Evolutionary conservation across 2,888 invertebrate genomes (phyloP), one percentile per base, ranked within the genome.

Genomic region (Aporophyla nigra): DNA sequence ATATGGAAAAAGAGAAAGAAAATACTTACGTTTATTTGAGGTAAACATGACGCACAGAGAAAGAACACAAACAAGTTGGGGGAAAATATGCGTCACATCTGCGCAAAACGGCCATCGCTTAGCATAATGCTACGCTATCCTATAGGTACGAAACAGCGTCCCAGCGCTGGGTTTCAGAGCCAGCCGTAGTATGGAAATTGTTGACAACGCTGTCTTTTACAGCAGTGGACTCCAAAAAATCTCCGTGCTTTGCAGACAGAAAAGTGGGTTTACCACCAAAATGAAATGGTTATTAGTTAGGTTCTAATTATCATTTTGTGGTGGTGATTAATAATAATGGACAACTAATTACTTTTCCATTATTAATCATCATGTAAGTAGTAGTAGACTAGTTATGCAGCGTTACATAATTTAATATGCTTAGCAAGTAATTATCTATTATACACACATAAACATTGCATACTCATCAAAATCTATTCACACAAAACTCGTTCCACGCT

Each of bases 401-500:
- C 27, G 7, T 58, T 58, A 59, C 16, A 58, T 7, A 10, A 5
- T 19, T 33, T 33, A 33, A 33, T 9, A 19, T 33, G 9, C 59
- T 33, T 27, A 19, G 27, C 9, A 27, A 24, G 24, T 56, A 16
- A 16, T 56, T 24, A 58, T 27, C 40, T 21, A n/a, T n/a, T n/a
- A n/a, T n/a, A n/a, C n/a, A n/a, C n/a, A n/a, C n/a, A n/a, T n/a
- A 61, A 21, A 12, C n/a, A 14, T 40, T 62, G 40, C 21, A 27
- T 40, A n/a, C 40, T n/a, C n/a, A 9, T 49, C 7, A 27, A 58
- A 4, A 27, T 33, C 14, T 56, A 66, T 24, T 16, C 58, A 56
- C 54, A n/a, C 19, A n/a, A 51, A 58, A 51, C 58, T 43, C 16
- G n/a, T 76, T 75, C 49, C 40, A 40, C 14, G 33, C 24, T 56